Evolutionary conservation across 2,797 vertebrate species (phyloP).

Genomic region (Sebastes goodei): DNA sequence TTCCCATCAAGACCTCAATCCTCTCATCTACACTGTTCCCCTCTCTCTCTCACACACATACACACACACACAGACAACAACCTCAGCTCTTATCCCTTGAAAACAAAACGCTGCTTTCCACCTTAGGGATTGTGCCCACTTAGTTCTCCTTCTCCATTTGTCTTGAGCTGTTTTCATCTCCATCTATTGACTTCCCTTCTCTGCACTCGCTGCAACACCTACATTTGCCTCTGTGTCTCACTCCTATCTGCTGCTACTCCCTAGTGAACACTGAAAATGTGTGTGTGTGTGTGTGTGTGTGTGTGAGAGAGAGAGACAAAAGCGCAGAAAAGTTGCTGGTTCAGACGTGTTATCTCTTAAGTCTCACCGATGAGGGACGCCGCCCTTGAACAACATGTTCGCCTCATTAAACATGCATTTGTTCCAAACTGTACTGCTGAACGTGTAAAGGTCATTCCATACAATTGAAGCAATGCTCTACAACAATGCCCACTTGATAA

Average conservation of each 20-base stretch:
- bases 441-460: neutral
- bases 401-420: slow-evolving; percentile 6
- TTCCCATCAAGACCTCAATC: slow-evolving; percentile 58
- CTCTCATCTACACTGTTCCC: slow-evolving; percentile 39
- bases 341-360: neutral
- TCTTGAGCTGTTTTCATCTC: slow-evolving; percentile 42
- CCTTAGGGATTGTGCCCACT: slow-evolving; percentile 44
- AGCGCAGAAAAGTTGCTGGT: slow-evolving; percentile 15
- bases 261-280: neutral
- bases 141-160: slow-evolving; percentile 45
- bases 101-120: slow-evolving; percentile 41
- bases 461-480: neutral
- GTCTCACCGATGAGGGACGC: slow-evolving; percentile 1
- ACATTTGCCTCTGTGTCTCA: slow-evolving; percentile 4
- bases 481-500: neutral
- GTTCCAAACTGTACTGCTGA: neutral
- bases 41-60: neutral
- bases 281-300: neutral
- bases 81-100: slow-evolving; percentile 27
- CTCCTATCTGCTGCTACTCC: neutral
- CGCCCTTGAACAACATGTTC: neutral
- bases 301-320: neutral
- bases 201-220: slow-evolving; percentile 2
- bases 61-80: neutral
- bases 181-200: slow-evolving; percentile 43